Percentiles rank a stretch among this genome's conserved stretches.
Evolutionary conservation across 2,113 vertebrate species (phyloP).

Genomic region (Sinocyclocheilus grahami): DNA sequence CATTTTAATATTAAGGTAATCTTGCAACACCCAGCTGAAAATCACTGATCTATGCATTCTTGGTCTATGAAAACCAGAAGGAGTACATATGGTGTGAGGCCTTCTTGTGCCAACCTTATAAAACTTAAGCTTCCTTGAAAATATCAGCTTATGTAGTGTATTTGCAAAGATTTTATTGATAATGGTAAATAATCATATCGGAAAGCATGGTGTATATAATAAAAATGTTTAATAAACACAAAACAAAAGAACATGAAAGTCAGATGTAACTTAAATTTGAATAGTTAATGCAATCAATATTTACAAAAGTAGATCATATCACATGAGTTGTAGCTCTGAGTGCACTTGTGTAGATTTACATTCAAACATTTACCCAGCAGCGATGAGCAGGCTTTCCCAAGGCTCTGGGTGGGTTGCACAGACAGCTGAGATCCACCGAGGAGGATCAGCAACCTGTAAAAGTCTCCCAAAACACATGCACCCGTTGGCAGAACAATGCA

Average conservation of each 20-base stretch:
- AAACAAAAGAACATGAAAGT: background rate
- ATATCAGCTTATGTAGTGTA: background rate
- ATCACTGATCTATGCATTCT: background rate
- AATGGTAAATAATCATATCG: background rate
- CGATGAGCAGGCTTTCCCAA: conserved; percentile 31
- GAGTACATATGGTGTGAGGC: background rate
- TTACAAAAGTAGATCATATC: background rate
- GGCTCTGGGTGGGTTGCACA: conserved; percentile 35
- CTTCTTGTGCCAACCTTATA: background rate
- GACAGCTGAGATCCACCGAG: conserved; percentile 41
- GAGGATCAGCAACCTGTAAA: conserved; percentile 53
- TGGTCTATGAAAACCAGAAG: background rate
- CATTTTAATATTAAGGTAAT: background rate
- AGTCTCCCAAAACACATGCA: conserved; percentile 52
- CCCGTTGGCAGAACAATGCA: conserved; percentile 38
- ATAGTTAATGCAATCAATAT: background rate
- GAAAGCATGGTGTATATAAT: background rate
- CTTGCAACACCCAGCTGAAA: background rate
- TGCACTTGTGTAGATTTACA: background rate
- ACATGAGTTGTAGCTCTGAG: background rate
- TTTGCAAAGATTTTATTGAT: background rate
- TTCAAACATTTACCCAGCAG: conserved; percentile 30
- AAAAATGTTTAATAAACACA: background rate
- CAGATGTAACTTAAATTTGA: background rate
- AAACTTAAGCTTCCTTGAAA: background rate